Evolutionary conservation across 1,140 invertebrate genomes (phyloP).

Genomic region (Elysia chlorotica): DNA sequence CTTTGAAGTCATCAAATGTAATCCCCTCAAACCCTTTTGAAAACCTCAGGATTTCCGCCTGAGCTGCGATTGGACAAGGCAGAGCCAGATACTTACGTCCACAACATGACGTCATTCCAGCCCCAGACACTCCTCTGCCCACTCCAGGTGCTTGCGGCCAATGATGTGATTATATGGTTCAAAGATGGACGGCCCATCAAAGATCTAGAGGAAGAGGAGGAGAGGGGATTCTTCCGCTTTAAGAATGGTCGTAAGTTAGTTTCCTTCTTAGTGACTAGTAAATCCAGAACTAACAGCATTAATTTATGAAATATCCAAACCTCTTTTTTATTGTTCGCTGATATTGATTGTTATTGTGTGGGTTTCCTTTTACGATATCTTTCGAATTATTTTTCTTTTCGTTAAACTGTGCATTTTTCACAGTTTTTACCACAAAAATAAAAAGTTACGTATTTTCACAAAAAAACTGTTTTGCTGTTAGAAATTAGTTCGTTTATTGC

Average conservation of each 20-base stretch:
- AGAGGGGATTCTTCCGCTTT: background rate
- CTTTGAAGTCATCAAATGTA: no score
- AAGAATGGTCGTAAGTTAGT: constrained; percentile 1
- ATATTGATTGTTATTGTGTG: background rate
- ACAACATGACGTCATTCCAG: constrained; percentile 18
- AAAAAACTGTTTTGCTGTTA: no score
- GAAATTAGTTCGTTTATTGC: no score
- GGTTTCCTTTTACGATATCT: background rate
- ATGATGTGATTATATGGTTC: constrained; percentile 20
- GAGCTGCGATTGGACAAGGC: no score
- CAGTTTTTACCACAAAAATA: background rate
- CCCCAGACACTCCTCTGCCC: constrained; percentile 13
- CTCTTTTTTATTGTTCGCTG: background rate
- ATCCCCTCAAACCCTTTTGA: no score
- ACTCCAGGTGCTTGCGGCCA: constrained; percentile 1
- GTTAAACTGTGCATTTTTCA: background rate
- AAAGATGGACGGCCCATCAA: constrained; percentile 18
- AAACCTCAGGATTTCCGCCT: no score
- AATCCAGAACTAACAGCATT: background rate
- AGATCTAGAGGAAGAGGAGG: background rate
- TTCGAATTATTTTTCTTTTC: background rate
- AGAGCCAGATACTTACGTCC: no score
- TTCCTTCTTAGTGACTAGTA: background rate
- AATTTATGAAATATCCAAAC: background rate
- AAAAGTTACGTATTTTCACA: no score